phyloP scores from a whole-genome alignment of 2,797 vertebrate genomes.

The Melanotaenia trifasciata region DNA sequence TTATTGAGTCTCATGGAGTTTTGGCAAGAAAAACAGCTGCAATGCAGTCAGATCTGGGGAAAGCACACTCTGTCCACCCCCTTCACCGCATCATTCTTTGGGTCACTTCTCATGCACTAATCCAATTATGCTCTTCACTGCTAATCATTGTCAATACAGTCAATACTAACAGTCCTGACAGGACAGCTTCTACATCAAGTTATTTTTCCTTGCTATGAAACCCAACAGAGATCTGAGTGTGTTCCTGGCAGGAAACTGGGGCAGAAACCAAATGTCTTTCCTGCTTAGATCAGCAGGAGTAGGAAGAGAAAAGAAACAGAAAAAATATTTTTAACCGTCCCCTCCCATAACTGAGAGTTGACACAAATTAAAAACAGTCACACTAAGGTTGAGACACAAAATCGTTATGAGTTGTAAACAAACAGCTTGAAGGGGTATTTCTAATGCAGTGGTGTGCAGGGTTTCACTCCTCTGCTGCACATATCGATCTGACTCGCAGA shows the following conservation, averaged over 20 bases:
- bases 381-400: constrained; percentile 9
- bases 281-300: constrained; percentile 83
- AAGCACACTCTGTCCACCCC: constrained; percentile 37
- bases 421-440: background rate
- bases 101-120: constrained; percentile 16
- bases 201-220: constrained; percentile 46
- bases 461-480: background rate
- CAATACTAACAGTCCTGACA: background rate
- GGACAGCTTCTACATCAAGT: constrained; percentile 32
- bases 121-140: constrained; percentile 2
- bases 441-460: background rate
- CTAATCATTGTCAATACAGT: constrained; percentile 1
- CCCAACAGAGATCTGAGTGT: constrained; percentile 61
- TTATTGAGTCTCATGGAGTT: constrained; percentile 70
- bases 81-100: constrained; percentile 40
- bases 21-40: constrained; percentile 75
- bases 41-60: constrained; percentile 75
- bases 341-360: constrained; percentile 62
- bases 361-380: constrained; percentile 66
- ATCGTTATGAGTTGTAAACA: background rate
- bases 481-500: constrained; percentile 14
- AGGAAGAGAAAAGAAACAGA: constrained; percentile 55
- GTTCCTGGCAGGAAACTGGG: constrained; percentile 82
- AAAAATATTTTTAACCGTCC: constrained; percentile 49
- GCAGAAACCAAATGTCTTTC: constrained; percentile 80